phyloP scores from a whole-genome alignment of 2,888 invertebrate genomes.

The Cephus spinipes region DNA sequence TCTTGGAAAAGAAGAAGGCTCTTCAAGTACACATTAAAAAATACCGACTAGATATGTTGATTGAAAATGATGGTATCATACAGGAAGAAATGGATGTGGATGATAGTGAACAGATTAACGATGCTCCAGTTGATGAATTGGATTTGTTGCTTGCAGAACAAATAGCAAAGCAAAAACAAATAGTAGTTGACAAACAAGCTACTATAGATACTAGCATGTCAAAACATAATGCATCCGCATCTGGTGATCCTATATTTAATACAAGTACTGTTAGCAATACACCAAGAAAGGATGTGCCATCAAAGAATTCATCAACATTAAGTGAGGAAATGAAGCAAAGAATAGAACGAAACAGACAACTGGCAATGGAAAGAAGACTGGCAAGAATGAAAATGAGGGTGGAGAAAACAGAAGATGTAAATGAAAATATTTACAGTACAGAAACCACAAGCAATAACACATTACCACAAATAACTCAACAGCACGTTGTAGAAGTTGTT shows the following conservation, averaged over 20 bases:
- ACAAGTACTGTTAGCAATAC: conserved; percentile 10
- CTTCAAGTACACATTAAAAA: conserved; percentile 79
- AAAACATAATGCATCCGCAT: conserved; percentile 7
- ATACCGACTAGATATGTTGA: conserved; percentile 74
- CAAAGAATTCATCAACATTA: conserved; percentile 43
- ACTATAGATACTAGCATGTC: background rate
- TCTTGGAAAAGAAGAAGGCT: conserved; percentile 83
- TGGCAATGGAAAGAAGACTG: conserved; percentile 75
- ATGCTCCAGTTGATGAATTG: conserved; percentile 72
- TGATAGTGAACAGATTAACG: conserved; percentile 67
- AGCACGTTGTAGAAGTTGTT: background rate
- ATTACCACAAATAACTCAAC: background rate
- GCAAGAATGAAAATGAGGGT: conserved; percentile 66
- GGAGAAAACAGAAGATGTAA: conserved; percentile 8
- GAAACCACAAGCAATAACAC: background rate
- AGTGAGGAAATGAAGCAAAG: conserved; percentile 76
- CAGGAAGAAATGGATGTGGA: conserved; percentile 48
- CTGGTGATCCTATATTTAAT: background rate
- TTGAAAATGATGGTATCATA: conserved; percentile 36
- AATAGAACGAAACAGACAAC: conserved; percentile 75
- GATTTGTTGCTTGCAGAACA: conserved; percentile 75
- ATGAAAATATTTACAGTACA: background rate
- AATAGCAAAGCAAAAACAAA: conserved; percentile 67
- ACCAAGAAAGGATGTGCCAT: background rate
- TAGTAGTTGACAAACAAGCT: conserved; percentile 7